Evolutionary conservation across 2,888 invertebrate genomes (phyloP), one percentile per base, ranked within the genome.

Genomic region (Drosophila eohydei): DNA sequence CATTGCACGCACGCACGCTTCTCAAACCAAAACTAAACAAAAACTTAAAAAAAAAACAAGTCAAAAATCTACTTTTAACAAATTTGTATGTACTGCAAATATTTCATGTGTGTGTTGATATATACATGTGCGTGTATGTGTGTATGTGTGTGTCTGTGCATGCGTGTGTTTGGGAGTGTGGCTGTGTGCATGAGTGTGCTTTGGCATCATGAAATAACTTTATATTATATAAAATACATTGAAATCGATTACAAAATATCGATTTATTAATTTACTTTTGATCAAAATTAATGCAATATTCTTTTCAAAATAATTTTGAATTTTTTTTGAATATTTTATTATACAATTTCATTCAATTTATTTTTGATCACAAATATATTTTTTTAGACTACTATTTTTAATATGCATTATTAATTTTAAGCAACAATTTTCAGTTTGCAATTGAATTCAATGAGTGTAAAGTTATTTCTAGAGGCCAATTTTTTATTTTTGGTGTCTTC

Each of bases 51-150:
- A 21, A 12, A 26, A 48, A 14, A 59, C 63, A 54, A 69, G 32
- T 64, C 34, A 32, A 38, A 71, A 71, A 65, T 60, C 74, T 66
- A 50, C 71, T 75, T 46, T 61, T 61, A 72, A 38, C 40, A 67
- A 78, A 72, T 86, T 83, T 90, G 78, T 83, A 85, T 80, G 80
- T 80, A 81, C 75, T 75, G 79, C 81, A 78, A 66, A 76, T 67
- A 58, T 56, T 77, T 58, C n/a, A 14, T 58, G 16, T 48, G 26
- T 59, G 41, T 66, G 36, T 75, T 21, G 57, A 11, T 58, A 36
- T 50, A 14, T 11, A 32, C 2, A 9, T 14, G 3, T 30, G 9
- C 28, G 6, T 28, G 14, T 43, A 11, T 73, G 32, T 69, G 38
- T 21, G 4, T 36, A 8, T 51, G 1, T 36, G 12, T 48, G 48